Base-by-base conservation (phyloP, 1,140 invertebrate species). In the Zaprionus ornatus region DNA sequence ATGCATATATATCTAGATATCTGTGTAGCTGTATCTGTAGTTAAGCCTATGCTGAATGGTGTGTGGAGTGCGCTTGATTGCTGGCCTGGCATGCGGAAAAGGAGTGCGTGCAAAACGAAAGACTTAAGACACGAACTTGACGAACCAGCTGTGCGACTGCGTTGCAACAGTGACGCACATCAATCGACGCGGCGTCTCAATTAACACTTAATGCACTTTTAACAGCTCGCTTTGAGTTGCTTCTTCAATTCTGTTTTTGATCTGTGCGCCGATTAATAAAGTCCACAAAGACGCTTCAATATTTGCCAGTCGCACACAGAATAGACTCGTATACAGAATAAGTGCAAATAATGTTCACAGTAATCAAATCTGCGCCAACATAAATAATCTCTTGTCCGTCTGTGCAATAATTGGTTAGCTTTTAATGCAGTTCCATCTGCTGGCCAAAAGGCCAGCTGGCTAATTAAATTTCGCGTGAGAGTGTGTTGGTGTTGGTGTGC, bases 391-490 rank as follows among this genome's bases (percentile, higher is more conserved):
- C 25, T 42, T 67, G 23, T 66, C 19, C 54, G 17, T 62, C 23
- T 66, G 19, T 60, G 27, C 62, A 67, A 67, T 65, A 65, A 55
- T 64, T 65, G 45, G 35, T 61, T 65, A 50, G 62, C 37, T 45
- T 73, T 76, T 60, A 66, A 62, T 76, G 74, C 74, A 76, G 35
- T 66, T 76, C 32, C 23, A 54, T 40, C 52, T 50, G 40, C 19
- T 69, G 72, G 25, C 35, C 83, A 82, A 90, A 82, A 90, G 79
- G 82, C 86, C 86, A 90, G 70, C 68, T 61, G 71, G 76, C 71
- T 90, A 85, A 90, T 82, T 90, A 82, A 90, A 90, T 82, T 90
- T 82, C 35, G 61, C 81, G 69, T 68, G 52, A 52, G 12, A n/a
- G 48, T 48, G 40, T 80, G 63, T 37, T 40, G 45, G 64, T 69